Evolutionary conservation across 1,140 invertebrate species (phyloP).

Genomic region (Stegodyphus dumicola): DNA sequence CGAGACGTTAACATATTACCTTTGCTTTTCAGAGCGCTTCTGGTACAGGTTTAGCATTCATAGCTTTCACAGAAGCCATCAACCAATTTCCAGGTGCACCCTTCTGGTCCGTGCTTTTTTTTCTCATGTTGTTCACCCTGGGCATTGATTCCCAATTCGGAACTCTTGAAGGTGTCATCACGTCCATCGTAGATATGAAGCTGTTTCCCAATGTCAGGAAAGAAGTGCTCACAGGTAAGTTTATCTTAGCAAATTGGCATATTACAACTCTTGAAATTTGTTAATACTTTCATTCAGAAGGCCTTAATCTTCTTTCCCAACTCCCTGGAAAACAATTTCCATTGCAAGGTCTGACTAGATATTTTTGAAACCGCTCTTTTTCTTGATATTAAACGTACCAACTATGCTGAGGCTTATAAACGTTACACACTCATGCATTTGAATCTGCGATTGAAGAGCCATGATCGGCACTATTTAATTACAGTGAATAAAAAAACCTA

Average conservation of each 20-base stretch:
- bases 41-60: constrained; percentile 92
- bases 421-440: no score
- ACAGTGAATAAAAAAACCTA: no score
- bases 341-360: no score
- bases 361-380: no score
- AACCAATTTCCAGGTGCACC: constrained; percentile 92
- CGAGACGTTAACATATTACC: neutral
- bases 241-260: neutral
- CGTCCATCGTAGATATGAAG: constrained; percentile 95
- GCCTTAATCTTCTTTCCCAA: no score
- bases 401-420: no score
- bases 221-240: constrained; percentile 85
- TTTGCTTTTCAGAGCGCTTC: constrained; percentile 81
- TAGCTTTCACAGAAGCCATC: constrained; percentile 96
- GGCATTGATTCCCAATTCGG: constrained; percentile 97
- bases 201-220: constrained; percentile 91
- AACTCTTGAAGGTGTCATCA: constrained; percentile 93
- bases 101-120: constrained; percentile 94
- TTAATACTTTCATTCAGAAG: no score
- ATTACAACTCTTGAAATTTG: no score
- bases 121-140: constrained; percentile 94
- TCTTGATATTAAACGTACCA: no score
- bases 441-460: no score
- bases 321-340: no score
- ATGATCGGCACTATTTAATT: no score